Base-by-base conservation (phyloP, 1,140 invertebrate species). In the Marisa cornuarietis region DNA sequence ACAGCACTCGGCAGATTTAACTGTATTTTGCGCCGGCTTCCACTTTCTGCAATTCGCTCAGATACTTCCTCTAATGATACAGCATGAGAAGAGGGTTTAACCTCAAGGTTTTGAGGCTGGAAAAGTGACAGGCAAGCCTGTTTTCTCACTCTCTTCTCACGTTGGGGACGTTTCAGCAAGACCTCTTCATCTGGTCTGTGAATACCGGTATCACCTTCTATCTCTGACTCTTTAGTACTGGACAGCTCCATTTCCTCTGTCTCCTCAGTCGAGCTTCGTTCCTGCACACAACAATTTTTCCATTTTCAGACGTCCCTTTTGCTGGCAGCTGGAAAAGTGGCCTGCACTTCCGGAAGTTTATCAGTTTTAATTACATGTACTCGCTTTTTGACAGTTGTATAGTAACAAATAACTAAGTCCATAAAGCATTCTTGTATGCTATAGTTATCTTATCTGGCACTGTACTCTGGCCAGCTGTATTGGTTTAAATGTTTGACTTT, bases 171-270 rank as follows among this genome's bases (percentile, higher is more conserved):
- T 58, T 58, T 58, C 11, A 58, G 54, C 11, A 18, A 58, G 16
- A 58, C 54, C 20, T 77, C 76, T 52, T 54, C 76, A 10, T n/a
- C 24, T 5, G 62, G 76, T 13, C 76, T 79, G 52, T n/a, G 42
- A 22, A 16, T 85, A 85, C 94, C 93, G 79, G 92, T 92, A 79
- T 95, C 95, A 90, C 94, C 95, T 87, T 96, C 95, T 82, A 96
- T 91, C 91, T 96, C 96, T 68, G 95, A 96, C 90, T 97, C 92
- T 81, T 84, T 79, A 66, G 83, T 86, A 13, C 80, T 83, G 52
- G 81, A 82, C 26, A 82, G 69, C 1, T 82, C 81, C 81, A 82
- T 82, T 71, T 80, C 81, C 58, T 66, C 49, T 18, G 26, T 62
- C 65, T 77, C 8, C n/a, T n/a, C n/a, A n/a, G n/a, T n/a, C n/a